A percentile compares a stretch with the other conserved stretches of the same genome.
phyloP scores from a whole-genome alignment of 2,888 invertebrate genomes.

The Nesidiocoris tenuis region DNA sequence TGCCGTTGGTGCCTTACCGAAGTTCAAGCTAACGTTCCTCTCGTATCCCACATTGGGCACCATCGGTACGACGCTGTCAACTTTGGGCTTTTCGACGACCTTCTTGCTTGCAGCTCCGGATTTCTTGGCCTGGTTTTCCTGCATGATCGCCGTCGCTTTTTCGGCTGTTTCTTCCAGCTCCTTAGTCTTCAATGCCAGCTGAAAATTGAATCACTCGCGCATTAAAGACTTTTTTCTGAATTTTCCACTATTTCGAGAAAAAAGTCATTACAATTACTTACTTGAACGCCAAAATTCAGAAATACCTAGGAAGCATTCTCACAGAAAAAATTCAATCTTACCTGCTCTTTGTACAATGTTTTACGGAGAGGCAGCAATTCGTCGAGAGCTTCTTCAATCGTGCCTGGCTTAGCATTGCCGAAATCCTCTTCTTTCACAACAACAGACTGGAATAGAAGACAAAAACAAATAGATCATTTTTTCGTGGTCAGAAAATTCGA shows the following conservation, averaged over 20 bases:
- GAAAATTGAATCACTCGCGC: conserved; percentile 5
- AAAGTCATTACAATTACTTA: no score
- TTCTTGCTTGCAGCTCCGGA: not conserved
- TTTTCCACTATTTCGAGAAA: no score
- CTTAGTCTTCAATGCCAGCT: conserved; percentile 35
- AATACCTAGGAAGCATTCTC: no score
- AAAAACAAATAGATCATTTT: not conserved
- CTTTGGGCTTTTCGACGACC: conserved; percentile 6
- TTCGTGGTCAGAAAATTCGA: no score
- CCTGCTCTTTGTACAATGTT: conserved; percentile 41
- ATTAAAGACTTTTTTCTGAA: no score
- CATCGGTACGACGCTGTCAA: conserved; percentile 42
- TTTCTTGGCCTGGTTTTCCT: conserved; percentile 27
- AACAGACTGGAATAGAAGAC: conserved; percentile 24
- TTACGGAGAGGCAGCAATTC: conserved; percentile 33
- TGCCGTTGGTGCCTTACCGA: no score
- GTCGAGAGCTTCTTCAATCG: conserved; percentile 43
- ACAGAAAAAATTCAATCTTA: no score
- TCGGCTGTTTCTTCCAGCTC: conserved; percentile 36
- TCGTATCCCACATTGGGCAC: conserved; percentile 45
- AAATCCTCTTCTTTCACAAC: conserved; percentile 29
- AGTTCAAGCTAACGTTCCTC: conserved; percentile 25
- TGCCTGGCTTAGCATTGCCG: conserved; percentile 19
- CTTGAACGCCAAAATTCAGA: no score
- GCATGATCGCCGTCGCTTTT: not conserved